phyloP scores from a whole-genome alignment of 2,113 vertebrate genomes.

The Pandion haliaetus region DNA sequence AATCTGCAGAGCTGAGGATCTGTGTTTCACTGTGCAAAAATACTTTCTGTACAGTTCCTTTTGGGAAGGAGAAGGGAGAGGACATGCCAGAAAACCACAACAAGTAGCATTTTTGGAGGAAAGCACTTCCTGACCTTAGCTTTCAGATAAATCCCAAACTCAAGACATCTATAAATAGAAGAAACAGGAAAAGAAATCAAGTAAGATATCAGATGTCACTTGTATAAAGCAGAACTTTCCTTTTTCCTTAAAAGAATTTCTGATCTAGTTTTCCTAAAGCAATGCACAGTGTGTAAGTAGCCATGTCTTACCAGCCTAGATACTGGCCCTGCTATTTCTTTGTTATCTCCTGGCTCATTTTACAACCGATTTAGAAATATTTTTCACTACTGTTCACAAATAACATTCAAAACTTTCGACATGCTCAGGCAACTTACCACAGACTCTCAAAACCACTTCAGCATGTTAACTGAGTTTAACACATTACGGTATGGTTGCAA shows the following conservation, averaged over 20 bases:
- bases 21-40: constrained; percentile 16
- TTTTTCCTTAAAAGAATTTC: not conserved
- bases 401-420: not conserved
- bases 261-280: not conserved
- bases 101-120: constrained; percentile 34
- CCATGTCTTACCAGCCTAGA: not conserved
- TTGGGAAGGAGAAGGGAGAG: not conserved
- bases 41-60: not conserved
- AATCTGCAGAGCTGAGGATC: not conserved
- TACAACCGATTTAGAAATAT: not conserved
- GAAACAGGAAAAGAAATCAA: constrained; percentile 26
- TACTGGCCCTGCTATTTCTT: not conserved
- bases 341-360: not conserved
- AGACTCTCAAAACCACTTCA: not conserved
- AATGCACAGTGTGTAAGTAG: not conserved
- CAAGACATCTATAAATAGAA: constrained; percentile 31
- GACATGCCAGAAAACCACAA: constrained; percentile 45
- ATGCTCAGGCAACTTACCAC: not conserved
- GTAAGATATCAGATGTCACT: not conserved
- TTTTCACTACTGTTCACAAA: not conserved
- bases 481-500: not conserved
- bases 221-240: not conserved
- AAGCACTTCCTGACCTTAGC: constrained; percentile 38
- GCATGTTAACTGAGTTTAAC: not conserved
- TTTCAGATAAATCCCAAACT: constrained; percentile 35